These are phyloP conservation scores for Sesamia inferens DNA, from an alignment of 2,888 invertebrate genomes.

Conservation along the genomic window DNA sequence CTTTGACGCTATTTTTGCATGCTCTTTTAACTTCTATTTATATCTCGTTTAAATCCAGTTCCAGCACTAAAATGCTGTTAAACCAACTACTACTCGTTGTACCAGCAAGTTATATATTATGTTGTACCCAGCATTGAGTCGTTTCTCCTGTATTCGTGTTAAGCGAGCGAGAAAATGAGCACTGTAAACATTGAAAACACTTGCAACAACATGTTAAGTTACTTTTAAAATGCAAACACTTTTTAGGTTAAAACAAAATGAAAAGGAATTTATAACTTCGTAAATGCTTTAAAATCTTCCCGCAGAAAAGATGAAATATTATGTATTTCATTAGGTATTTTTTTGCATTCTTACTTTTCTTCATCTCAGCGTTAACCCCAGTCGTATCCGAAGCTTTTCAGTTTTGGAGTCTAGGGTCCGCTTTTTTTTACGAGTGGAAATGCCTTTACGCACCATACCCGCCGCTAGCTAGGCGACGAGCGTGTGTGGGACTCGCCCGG, in stretches of 20 bases:
- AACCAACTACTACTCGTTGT: conserved; percentile 1
- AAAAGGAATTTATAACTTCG: conserved; percentile 18
- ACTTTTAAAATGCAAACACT: conserved; percentile 38
- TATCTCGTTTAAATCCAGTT: conserved; percentile 12
- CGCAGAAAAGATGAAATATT: background rate
- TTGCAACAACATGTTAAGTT: conserved; percentile 14
- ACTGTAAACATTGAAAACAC: conserved; percentile 25
- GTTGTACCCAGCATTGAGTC: conserved; percentile 7
- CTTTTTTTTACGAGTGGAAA: too few relatives aligned
- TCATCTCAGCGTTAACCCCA: too few relatives aligned
- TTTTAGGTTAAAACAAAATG: conserved; percentile 8
- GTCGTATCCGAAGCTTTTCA: too few relatives aligned
- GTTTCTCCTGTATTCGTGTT: conserved; percentile 10
- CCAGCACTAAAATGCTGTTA: conserved; percentile 4
- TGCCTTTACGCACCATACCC: too few relatives aligned
- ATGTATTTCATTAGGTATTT: conserved; percentile 7
- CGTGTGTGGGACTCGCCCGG: too few relatives aligned
- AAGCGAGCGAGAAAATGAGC: conserved; percentile 37
- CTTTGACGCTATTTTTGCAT: too few relatives aligned
- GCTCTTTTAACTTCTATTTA: background rate
- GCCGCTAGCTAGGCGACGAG: too few relatives aligned
- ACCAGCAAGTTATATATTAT: conserved; percentile 9
- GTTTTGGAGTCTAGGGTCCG: too few relatives aligned
- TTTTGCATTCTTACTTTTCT: too few relatives aligned
- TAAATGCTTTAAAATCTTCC: background rate